These are phyloP conservation scores for Sebastes matsubarae DNA, from an alignment of 2,797 vertebrate genomes.

Conservation along the genomic window DNA sequence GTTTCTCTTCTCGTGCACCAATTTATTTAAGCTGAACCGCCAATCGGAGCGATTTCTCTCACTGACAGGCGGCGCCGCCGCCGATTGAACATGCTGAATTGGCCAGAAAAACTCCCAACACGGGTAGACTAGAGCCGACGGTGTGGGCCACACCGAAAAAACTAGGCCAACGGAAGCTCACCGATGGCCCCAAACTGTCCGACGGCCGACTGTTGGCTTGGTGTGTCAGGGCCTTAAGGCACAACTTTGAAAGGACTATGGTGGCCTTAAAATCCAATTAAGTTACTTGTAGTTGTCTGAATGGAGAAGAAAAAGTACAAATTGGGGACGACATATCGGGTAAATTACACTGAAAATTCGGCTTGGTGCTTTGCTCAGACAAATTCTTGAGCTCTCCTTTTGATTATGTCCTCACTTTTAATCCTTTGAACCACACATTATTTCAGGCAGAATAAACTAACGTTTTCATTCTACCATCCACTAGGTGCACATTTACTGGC, in stretches of 20 bases:
- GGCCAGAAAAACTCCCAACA: no score
- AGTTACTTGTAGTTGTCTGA: neutral
- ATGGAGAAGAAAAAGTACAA: neutral
- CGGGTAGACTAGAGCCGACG: no score
- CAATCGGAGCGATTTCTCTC: no score
- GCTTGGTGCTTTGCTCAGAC: neutral
- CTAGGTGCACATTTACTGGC: neutral
- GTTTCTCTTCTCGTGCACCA: no score
- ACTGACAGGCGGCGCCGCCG: no score
- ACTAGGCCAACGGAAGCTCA: no score
- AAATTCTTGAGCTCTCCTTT: neutral
- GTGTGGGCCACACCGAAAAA: no score
- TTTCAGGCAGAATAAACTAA: constrained; percentile 7
- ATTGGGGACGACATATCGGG: neutral
- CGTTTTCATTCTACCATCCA: neutral
- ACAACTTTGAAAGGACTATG: neutral
- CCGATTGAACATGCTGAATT: no score
- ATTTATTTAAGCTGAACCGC: no score
- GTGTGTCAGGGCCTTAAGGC: neutral
- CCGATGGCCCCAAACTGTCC: no score
- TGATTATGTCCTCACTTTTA: neutral
- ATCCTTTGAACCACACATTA: neutral
- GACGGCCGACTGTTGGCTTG: no score
- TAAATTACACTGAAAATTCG: neutral
- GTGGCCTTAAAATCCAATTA: constrained; percentile 33